Percentiles rank a stretch among this genome's conserved stretches.
Conservation (phyloP, 2,797 vertebrate genomes). For the Nothura maculosa region DNA sequence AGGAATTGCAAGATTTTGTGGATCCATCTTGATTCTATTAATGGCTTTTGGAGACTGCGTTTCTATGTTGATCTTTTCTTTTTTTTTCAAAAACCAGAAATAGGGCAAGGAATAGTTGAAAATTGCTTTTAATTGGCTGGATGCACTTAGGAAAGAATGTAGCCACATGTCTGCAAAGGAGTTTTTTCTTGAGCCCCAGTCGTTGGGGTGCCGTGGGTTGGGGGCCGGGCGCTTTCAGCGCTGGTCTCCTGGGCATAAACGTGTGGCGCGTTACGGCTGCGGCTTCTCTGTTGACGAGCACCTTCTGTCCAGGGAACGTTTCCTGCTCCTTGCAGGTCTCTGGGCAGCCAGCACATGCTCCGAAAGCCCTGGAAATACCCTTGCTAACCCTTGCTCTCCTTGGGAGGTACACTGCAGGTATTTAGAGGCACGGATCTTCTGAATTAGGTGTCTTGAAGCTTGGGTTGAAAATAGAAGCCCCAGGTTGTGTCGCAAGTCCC, state of each 20-base stretch:
- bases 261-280: fast-evolving
- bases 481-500: background rate
- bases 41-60: background rate
- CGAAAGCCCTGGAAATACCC: background rate
- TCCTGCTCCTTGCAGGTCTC: background rate
- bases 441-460: background rate
- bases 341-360: fast-evolving
- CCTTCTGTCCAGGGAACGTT: background rate
- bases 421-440: fast-evolving
- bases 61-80: background rate
- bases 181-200: background rate
- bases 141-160: background rate
- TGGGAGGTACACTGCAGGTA: background rate
- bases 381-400: background rate
- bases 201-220: too few relatives aligned
- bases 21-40: background rate
- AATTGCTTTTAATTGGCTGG: background rate
- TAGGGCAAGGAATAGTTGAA: background rate
- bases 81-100: background rate
- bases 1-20: background rate
- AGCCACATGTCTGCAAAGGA: background rate
- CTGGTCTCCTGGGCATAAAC: background rate
- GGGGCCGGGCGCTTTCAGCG: background rate
- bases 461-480: background rate
- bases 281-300: background rate